phyloP scores from a whole-genome alignment of 92 coral and sea anemone genomes.

The Diadumene lineata region DNA sequence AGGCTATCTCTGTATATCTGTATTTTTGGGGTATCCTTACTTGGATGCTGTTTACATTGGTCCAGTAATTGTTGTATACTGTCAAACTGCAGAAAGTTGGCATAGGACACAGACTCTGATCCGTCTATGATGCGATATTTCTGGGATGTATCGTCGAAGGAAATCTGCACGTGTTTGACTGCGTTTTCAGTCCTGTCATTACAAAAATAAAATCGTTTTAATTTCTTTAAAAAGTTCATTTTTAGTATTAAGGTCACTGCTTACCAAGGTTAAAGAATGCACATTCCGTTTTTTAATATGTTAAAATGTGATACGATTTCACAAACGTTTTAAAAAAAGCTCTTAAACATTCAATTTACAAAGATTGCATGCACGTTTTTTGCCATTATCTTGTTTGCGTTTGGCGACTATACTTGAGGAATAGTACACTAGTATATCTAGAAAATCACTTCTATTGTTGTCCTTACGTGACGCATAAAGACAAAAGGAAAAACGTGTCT shows the following conservation, averaged over 20 bases:
- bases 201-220: not conserved
- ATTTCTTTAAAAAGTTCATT: not conserved
- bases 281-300: no score
- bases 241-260: not conserved
- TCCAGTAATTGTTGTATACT: constrained; percentile 79
- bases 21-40: constrained; percentile 38
- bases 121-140: constrained; percentile 76
- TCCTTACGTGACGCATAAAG: no score
- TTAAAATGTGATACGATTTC: no score
- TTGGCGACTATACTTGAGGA: no score
- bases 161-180: constrained; percentile 76
- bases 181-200: constrained; percentile 57
- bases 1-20: no score
- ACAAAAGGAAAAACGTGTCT: no score
- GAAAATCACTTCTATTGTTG: no score
- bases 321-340: no score
- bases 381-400: no score
- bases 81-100: constrained; percentile 85
- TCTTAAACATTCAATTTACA: no score
- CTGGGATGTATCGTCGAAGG: constrained; percentile 65
- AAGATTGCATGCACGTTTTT: no score
- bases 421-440: no score
- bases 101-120: constrained; percentile 78
- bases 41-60: constrained; percentile 80
- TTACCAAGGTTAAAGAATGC: not conserved